Evolutionary conservation across 2,113 vertebrate genomes (phyloP), one percentile per base, ranked within the genome.

Genomic region (Mellivora capensis): DNA sequence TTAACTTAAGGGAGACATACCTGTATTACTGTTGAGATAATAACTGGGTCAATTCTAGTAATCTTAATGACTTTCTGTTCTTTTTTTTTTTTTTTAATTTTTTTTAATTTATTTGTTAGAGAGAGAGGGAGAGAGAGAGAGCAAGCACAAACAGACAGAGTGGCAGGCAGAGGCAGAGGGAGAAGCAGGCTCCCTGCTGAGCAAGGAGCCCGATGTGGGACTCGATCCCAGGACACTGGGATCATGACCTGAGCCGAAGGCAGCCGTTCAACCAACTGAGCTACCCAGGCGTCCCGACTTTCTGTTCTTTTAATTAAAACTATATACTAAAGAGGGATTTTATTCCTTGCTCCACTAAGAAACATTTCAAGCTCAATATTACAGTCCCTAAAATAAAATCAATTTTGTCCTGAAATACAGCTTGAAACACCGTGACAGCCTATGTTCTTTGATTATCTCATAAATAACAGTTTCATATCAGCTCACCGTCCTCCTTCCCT

Each of bases 281-380:
- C 42, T 6, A 42, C 42, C 42, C 42, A 42, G 42, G 42, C 42
- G 42, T 42, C 42, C 42, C 42, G 87, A 47, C 25, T 34, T 88
- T 83, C 72, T 87, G 8, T 93, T 94, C 91, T 93, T 95, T 97
- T 89, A 81, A 84, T 97, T 83, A 94, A 94, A 91, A 87, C 61
- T 74, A 42, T 31, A 18, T 74, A 12, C 3, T 85, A 47, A 91
- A 94, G 72, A 92, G 25, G 3, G 54, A 95, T 42, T 85, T 84
- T 52, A 61, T 90, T 94, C 12, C 74, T 95, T 93, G 97, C 49
- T 93, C 37, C 47, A 39, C 37, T 88, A 95, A 85, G 47, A 90
- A 94, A 85, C 82, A 29, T 42, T 85, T 87, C 12, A 95, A 93
- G 44, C 20, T 91, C 39, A 29, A 20, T 37, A 83, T 95, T 88